Conservation (phyloP, 2,888 invertebrate genomes). For the Hofmannophila pseudospretella region DNA sequence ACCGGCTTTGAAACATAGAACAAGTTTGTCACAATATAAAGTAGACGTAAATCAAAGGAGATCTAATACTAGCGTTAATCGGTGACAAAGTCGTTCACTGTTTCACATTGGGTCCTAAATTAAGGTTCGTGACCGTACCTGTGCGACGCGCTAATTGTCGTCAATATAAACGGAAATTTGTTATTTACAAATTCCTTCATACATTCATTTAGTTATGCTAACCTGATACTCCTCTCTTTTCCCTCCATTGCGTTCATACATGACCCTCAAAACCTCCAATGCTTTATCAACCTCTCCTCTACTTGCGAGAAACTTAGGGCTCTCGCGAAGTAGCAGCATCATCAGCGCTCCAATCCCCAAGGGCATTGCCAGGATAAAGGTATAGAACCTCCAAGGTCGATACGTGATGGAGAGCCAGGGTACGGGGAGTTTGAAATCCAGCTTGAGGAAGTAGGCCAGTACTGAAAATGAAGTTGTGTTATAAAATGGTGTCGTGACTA, state of each 20-base stretch:
- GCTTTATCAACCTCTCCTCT: slow-evolving; percentile 77
- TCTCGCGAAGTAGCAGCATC: slow-evolving; percentile 80
- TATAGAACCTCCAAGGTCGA: slow-evolving; percentile 84
- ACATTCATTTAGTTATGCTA: too few relatives aligned
- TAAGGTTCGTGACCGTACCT: too few relatives aligned
- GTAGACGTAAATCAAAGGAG: too few relatives aligned
- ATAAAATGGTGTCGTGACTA: too few relatives aligned
- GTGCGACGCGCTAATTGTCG: too few relatives aligned
- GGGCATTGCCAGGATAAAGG: slow-evolving; percentile 54
- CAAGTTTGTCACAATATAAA: too few relatives aligned
- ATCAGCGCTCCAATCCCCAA: slow-evolving; percentile 72
- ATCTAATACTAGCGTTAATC: too few relatives aligned
- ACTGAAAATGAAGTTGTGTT: slow-evolving; percentile 50
- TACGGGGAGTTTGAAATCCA: slow-evolving; percentile 47
- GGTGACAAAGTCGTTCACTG: too few relatives aligned
- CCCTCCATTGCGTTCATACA: slow-evolving; percentile 39
- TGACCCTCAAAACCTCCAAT: slow-evolving; percentile 45
- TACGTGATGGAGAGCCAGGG: slow-evolving; percentile 64
- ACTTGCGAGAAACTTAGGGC: slow-evolving; percentile 84
- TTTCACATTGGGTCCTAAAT: too few relatives aligned
- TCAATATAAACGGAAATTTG: too few relatives aligned
- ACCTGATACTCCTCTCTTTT: slow-evolving; percentile 36
- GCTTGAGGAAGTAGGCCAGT: slow-evolving; percentile 80
- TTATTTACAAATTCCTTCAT: too few relatives aligned
- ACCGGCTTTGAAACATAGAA: too few relatives aligned